Base-by-base conservation (phyloP, 1,140 invertebrate species). In the Mesaphorura yosii region DNA sequence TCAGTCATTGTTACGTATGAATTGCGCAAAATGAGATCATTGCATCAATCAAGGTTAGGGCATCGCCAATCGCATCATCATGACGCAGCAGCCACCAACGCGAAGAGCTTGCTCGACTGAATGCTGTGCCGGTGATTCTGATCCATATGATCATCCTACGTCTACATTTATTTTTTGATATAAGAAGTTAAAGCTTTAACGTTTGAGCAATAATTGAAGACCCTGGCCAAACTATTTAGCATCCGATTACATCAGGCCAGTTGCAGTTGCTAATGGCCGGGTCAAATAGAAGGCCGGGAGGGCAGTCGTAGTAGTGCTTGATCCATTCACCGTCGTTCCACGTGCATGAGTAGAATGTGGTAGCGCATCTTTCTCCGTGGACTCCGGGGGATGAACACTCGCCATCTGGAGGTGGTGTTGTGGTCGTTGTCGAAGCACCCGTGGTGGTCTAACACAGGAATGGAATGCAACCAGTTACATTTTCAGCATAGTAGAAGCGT, bases 361-460 rank as follows among this genome's bases (percentile, higher is more conserved):
- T 6, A n/a, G 7, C 46, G 23, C 46, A 48, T 29, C 20, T 29
- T n/a, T 48, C 29, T 5, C 46, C 46, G 19, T 34, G 10, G 26
- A 22, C n/a, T 48, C 46, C 46, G 28, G 31, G 31, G n/a, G 31
- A 20, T 6, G 15, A 10, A 22, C 46, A 48, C 27, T 19, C 17
- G 7, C 46, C 58, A 45, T 28, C 28, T 25, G 22, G 29, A 15
- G 55, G 29, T 29, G 51, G 42, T 3, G 53, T 34, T 10, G 53
- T 49, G 29, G 37, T 31, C 22, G 47, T 29, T 26, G 31, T 12
- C 31, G 31, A 10, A 10, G 31, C n/a, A 5, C 17, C 4, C n/a
- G 38, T 20, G 3, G 31, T 34, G 31, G 31, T 34, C 31, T 34
- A n/a, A n/a, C n/a, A n/a, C n/a, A 34, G 31, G 31, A 34, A 34